phyloP scores from a whole-genome alignment of 1,140 invertebrate genomes.

The Druon quercuslanigerum region DNA sequence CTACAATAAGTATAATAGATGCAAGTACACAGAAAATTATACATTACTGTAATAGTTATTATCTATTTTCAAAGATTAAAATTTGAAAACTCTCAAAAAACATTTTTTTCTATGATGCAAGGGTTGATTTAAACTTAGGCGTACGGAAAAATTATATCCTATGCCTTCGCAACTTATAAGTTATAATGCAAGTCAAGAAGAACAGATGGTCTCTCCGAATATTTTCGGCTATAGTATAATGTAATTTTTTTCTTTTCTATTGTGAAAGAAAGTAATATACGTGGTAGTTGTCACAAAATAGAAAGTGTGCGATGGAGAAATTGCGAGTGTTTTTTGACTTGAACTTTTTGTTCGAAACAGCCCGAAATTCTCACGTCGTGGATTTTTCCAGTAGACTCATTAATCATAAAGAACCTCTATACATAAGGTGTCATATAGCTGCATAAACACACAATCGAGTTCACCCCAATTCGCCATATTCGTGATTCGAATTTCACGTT shows the following conservation, averaged over 20 bases:
- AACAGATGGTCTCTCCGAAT: too few relatives aligned
- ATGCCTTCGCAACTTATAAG: too few relatives aligned
- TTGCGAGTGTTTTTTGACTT: neutral
- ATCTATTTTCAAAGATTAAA: too few relatives aligned
- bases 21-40: too few relatives aligned
- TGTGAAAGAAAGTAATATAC: slow-evolving; percentile 5
- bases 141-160: too few relatives aligned
- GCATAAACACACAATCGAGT: slow-evolving; percentile 11
- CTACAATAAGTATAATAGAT: too few relatives aligned
- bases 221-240: neutral
- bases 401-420: slow-evolving; percentile 20
- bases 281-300: neutral
- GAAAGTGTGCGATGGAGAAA: neutral
- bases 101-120: too few relatives aligned
- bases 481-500: slow-evolving; percentile 2
- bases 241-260: neutral
- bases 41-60: too few relatives aligned
- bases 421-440: slow-evolving; percentile 4
- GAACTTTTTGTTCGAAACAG: slow-evolving; percentile 21
- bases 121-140: too few relatives aligned
- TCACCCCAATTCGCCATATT: neutral
- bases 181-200: too few relatives aligned
- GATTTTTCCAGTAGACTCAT: neutral
- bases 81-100: too few relatives aligned
- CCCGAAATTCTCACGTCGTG: slow-evolving; percentile 8